phyloP scores from a whole-genome alignment of 2,888 invertebrate species.

The Watsonalla binaria region DNA sequence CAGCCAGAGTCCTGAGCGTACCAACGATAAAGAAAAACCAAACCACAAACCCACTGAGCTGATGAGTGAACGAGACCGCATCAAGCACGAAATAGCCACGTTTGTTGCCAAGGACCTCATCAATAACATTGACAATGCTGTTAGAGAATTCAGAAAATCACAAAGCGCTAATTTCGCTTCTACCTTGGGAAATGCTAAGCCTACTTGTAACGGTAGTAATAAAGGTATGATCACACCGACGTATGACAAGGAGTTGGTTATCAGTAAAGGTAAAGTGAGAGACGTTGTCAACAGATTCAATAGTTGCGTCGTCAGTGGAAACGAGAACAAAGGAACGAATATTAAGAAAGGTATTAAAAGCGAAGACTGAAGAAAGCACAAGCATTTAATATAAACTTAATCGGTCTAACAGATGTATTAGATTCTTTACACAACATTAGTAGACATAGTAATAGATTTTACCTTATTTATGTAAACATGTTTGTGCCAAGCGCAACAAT shows the following conservation, averaged over 20 bases:
- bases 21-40: constrained; percentile 42
- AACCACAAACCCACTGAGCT: constrained; percentile 48
- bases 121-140: constrained; percentile 65
- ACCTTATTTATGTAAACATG: constrained; percentile 20
- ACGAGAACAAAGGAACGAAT: constrained; percentile 30
- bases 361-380: constrained; percentile 40
- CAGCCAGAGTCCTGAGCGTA: constrained; percentile 58
- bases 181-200: constrained; percentile 25
- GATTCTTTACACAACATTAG: constrained; percentile 1
- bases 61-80: constrained; percentile 58
- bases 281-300: constrained; percentile 72
- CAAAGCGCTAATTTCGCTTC: constrained; percentile 54
- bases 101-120: constrained; percentile 70
- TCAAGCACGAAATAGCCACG: constrained; percentile 69
- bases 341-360: constrained; percentile 36
- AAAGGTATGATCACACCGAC: constrained; percentile 61
- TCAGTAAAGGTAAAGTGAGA: constrained; percentile 70
- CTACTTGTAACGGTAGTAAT: constrained; percentile 48
- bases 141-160: constrained; percentile 63
- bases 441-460: constrained; percentile 15
- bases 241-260: constrained; percentile 66
- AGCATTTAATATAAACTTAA: constrained; percentile 16
- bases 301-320: constrained; percentile 38
- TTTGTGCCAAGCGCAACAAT: constrained; percentile 50
- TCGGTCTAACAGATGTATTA: constrained; percentile 15